phyloP scores from a whole-genome alignment of 2,888 invertebrate species.

The Aphrophora alni region DNA sequence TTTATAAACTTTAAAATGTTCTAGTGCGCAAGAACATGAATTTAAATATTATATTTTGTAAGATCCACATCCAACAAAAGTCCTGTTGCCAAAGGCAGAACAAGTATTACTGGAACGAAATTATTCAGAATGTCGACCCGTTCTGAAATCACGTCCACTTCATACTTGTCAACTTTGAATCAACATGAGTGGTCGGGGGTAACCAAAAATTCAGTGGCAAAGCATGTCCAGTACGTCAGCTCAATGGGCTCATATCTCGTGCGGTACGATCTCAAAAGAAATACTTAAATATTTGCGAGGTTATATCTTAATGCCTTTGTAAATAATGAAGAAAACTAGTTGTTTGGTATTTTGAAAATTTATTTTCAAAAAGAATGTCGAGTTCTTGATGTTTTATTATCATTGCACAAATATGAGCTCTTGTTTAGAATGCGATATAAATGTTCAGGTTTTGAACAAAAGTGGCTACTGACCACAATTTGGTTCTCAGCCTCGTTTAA shows the following conservation, averaged over 20 bases:
- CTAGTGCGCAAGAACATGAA: no score
- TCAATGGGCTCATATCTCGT: background rate
- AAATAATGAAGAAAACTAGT: background rate
- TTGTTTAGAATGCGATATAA: background rate
- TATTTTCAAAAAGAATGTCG: background rate
- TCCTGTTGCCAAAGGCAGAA: no score
- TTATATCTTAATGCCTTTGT: background rate
- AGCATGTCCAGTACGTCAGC: background rate
- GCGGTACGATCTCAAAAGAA: background rate
- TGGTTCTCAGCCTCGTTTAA: no score
- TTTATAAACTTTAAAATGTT: no score
- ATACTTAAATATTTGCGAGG: background rate
- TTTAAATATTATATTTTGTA: no score
- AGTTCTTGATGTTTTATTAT: no score
- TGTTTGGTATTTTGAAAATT: background rate
- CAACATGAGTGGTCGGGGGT: background rate
- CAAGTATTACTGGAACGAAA: no score
- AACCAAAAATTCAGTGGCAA: background rate
- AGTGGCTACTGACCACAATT: no score
- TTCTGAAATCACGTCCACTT: no score
- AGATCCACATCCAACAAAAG: no score
- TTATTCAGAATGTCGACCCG: no score
- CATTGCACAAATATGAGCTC: background rate
- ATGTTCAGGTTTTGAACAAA: background rate
- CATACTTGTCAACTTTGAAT: no score